A percentile compares a stretch with the other conserved stretches of the same genome.
Conservation (phyloP, 2,797 vertebrate species). For the Thunnus albacares region DNA sequence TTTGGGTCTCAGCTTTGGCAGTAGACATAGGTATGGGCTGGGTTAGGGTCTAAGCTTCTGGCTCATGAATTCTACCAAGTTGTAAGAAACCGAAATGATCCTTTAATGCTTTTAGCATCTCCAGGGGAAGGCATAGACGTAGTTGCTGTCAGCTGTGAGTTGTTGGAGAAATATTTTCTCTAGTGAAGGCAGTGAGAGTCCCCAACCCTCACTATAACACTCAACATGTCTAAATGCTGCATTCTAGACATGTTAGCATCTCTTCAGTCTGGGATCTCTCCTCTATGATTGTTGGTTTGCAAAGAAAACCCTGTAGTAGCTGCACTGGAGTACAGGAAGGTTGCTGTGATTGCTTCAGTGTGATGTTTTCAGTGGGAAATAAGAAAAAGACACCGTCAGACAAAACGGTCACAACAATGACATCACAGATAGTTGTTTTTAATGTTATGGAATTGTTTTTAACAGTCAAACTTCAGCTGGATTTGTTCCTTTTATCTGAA, state of each 20-base stretch:
- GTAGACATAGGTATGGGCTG: background rate
- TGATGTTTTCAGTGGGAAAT: background rate
- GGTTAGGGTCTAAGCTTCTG: background rate
- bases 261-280: background rate
- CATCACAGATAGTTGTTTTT: background rate
- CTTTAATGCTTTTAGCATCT: slow-evolving; percentile 1
- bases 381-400: background rate
- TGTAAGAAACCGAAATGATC: slow-evolving; percentile 12
- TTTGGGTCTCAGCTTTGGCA: background rate
- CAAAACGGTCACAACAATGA: background rate
- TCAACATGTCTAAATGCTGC: background rate
- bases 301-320: background rate
- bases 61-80: background rate
- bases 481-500: background rate
- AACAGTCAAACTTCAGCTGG: background rate
- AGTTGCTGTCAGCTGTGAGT: background rate
- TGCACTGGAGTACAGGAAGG: slow-evolving; percentile 3
- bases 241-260: background rate
- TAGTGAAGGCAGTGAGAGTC: background rate
- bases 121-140: background rate
- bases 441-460: background rate
- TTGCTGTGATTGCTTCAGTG: background rate
- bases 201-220: background rate
- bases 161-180: background rate
- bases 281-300: background rate